Percentiles rank a stretch among this genome's conserved stretches.
Conservation (phyloP, 2,113 vertebrate species). For the Pelusios castaneus region DNA sequence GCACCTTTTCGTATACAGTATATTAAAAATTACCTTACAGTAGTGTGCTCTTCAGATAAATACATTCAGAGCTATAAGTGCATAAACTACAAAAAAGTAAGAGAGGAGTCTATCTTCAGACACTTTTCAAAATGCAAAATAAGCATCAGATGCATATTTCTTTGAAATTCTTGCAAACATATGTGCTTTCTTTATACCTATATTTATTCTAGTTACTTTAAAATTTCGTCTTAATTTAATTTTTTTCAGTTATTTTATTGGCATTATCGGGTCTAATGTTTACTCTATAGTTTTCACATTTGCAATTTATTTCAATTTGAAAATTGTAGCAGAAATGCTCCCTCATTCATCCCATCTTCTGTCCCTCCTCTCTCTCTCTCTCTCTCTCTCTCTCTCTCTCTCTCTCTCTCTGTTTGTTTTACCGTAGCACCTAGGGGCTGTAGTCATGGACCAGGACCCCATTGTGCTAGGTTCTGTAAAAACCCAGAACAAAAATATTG, state of each 20-base stretch:
- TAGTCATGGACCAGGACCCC: background rate
- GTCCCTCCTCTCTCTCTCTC: background rate
- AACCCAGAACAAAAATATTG: background rate
- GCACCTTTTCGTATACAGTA: background rate
- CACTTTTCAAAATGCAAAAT: constrained; percentile 9
- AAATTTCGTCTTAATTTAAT: background rate
- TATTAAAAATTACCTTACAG: background rate
- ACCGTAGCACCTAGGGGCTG: accelerated
- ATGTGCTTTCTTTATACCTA: background rate
- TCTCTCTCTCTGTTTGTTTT: background rate
- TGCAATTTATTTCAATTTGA: background rate
- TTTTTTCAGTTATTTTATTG: background rate
- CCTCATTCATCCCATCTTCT: background rate
- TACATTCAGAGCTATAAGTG: background rate
- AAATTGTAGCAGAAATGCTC: background rate
- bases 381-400: background rate
- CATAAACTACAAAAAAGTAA: background rate
- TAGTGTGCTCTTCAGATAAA: background rate
- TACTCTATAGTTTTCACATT: background rate
- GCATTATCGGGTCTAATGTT: background rate
- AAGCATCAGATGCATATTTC: background rate
- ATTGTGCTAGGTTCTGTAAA: background rate
- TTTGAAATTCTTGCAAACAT: background rate
- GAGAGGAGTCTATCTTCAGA: background rate
- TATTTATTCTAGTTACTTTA: background rate